These are phyloP conservation scores for Okamejei kenojei DNA, from an alignment of 2,797 vertebrate genomes.

Conservation along the genomic window DNA sequence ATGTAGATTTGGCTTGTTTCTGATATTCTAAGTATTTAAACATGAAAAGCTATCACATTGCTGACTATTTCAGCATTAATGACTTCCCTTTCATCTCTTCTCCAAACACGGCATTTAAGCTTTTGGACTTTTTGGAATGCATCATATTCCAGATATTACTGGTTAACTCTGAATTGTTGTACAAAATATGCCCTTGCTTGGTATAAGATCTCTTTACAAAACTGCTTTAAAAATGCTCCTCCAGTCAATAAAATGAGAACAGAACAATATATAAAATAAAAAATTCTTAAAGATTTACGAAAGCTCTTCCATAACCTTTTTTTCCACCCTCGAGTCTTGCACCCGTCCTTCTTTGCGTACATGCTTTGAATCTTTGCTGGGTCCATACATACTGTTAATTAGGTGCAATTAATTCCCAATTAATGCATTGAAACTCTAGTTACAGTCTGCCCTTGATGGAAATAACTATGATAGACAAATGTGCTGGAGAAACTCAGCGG, in stretches of 20 bases:
- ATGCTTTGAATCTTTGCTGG: neutral
- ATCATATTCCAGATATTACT: neutral
- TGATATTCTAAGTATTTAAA: neutral
- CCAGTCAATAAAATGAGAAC: too few relatives aligned
- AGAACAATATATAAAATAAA: too few relatives aligned
- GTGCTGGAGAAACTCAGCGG: too few relatives aligned
- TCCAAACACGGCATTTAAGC: neutral
- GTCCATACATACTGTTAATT: neutral
- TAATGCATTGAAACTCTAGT: neutral
- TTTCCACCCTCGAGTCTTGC: neutral
- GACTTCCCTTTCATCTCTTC: neutral
- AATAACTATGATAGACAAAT: too few relatives aligned
- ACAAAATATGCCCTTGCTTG: neutral
- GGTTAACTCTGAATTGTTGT: neutral
- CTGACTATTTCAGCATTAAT: constrained; percentile 16
- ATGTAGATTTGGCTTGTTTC: neutral
- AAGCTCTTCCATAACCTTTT: too few relatives aligned
- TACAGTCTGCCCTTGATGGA: neutral
- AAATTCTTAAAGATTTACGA: too few relatives aligned
- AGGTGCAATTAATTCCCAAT: too few relatives aligned
- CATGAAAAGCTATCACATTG: neutral
- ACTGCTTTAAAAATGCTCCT: neutral
- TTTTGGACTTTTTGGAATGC: neutral
- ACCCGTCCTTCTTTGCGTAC: too few relatives aligned
- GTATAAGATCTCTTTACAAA: neutral